These are phyloP conservation scores for Pachycephala philippinensis DNA, from an alignment of 2,113 vertebrate genomes.

Conservation along the genomic window DNA sequence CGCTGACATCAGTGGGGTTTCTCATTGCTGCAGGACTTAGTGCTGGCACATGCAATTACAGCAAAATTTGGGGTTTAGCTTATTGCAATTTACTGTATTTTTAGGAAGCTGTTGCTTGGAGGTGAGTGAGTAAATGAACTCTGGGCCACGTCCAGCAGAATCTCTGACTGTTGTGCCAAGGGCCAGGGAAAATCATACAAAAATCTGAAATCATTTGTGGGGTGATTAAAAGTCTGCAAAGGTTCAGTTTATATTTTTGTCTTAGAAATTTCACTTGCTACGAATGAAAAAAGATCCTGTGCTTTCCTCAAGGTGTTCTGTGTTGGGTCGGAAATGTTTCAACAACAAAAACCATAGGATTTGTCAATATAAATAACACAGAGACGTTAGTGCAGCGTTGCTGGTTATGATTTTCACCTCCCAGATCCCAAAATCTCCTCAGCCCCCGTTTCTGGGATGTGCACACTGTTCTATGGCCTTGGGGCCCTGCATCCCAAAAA, in stretches of 20 bases:
- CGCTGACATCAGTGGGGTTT: conserved; percentile 53
- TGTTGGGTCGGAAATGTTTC: neutral
- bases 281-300: neutral
- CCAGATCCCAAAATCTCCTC: neutral
- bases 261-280: neutral
- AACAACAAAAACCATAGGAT: neutral
- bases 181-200: neutral
- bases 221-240: neutral
- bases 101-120: neutral
- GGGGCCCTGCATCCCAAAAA: neutral
- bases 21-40: conserved; percentile 38
- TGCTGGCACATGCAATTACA: neutral
- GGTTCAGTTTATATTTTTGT: neutral
- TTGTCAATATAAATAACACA: neutral
- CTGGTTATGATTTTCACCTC: neutral
- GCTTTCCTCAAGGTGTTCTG: neutral
- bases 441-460: accelerated
- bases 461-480: neutral
- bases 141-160: neutral
- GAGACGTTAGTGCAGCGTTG: neutral
- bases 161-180: neutral
- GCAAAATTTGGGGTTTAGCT: conserved; percentile 27
- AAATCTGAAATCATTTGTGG: neutral
- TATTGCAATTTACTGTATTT: neutral
- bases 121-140: neutral